These are phyloP conservation scores for Deroplatys truncata DNA, from an alignment of 2,888 invertebrate species.

Conservation along the genomic window DNA sequence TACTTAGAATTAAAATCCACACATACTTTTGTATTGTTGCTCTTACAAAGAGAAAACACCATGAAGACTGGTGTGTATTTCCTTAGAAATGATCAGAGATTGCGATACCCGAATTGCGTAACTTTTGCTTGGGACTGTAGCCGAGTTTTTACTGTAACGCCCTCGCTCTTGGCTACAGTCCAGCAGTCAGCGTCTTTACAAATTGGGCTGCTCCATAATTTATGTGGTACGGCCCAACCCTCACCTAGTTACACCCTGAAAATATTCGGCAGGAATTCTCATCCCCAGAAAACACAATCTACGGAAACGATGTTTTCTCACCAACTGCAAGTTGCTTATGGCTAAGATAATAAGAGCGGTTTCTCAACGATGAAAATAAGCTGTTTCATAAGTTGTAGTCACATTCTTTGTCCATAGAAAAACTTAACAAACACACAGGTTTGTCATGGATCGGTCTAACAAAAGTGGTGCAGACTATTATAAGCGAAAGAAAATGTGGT, in stretches of 20 bases:
- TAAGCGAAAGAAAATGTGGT: too few relatives aligned
- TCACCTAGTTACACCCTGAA: background rate
- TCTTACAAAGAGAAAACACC: background rate
- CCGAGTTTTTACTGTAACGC: background rate
- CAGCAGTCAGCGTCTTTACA: background rate
- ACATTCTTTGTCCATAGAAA: too few relatives aligned
- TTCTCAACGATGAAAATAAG: background rate
- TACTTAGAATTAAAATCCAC: too few relatives aligned
- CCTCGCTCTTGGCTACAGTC: background rate
- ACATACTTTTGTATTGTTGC: too few relatives aligned
- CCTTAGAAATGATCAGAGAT: background rate
- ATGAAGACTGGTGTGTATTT: background rate
- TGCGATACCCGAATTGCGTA: background rate
- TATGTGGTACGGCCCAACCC: background rate
- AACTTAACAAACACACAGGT: too few relatives aligned
- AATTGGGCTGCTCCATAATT: background rate
- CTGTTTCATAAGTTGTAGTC: too few relatives aligned
- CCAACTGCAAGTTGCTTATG: background rate
- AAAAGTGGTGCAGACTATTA: too few relatives aligned
- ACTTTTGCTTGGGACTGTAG: background rate
- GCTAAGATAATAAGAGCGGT: background rate
- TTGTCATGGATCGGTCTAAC: too few relatives aligned
- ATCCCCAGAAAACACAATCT: background rate
- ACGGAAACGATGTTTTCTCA: background rate
- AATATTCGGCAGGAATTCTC: background rate